Evolutionary conservation across 2,888 invertebrate species (phyloP), one percentile per base, ranked within the genome.

Genomic region (Linnaemya tessellans): DNA sequence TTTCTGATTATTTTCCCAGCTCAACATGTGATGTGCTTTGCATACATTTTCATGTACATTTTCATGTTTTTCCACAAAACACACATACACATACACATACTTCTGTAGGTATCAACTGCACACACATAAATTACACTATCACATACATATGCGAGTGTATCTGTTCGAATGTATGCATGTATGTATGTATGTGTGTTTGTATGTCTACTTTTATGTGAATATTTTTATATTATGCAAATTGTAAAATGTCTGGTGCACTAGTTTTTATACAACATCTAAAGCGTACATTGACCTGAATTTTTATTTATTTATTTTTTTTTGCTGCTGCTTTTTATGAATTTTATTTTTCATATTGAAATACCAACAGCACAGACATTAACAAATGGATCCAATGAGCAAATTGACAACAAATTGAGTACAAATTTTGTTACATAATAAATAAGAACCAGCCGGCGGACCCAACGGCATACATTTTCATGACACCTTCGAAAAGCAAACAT

Each of bases 1-100:
- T 38, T 64, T 46, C 15, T 54, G 64, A 25, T 51, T 41, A 64
- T 46, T 60, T 56, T 75, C 25, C 20, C 10, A 80, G n/a, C 73
- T 75, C 56, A 68, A 79, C 85, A 80, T 85, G 74, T 75, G 79
- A 85, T 82, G 85, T 85, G 79, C 60, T 82, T 85, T 75, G 82
- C 75, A 85, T 84, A 84, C 15, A 75, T 74, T 70, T 80, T 51
- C 60, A 49, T 54, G 80, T 71, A 70, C 43, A 51, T 64, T 15
- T 68, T 22, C 18, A 65, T 60, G 58, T 51, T 49, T 64, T 62
- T 64, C 35, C 10, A 30, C 30, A 25, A 41, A 56, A 58, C 15
- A 1, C 18, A 67, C 20, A 67, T 7, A 30, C 46, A 46, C 25
- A 64, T 10, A 62, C 43, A 46, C 30, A 30, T 5, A 30, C 30